Evolutionary conservation across 2,113 vertebrate genomes (phyloP).

Genomic region (Vombatus ursinus): DNA sequence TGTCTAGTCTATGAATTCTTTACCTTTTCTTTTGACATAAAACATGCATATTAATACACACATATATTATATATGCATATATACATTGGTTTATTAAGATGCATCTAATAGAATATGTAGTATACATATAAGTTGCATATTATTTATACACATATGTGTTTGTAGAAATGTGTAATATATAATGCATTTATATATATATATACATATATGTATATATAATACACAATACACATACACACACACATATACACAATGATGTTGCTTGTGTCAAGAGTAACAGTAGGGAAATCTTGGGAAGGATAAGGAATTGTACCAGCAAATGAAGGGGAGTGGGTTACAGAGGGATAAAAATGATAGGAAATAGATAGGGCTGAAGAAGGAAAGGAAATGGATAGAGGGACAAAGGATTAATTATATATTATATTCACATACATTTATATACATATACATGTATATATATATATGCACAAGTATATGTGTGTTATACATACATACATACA

Average conservation of each 20-base stretch:
- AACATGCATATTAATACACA: background rate
- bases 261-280: background rate
- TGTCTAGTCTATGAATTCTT: background rate
- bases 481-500: background rate
- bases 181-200: background rate
- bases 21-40: background rate
- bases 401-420: background rate
- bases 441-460: background rate
- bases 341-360: background rate
- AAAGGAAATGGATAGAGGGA: background rate
- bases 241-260: background rate
- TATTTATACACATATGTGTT: background rate
- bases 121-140: background rate
- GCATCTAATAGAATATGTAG: background rate
- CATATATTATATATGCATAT: background rate
- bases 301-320: background rate
- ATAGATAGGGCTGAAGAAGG: background rate
- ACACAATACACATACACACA: background rate
- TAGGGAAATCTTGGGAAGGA: background rate
- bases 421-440: background rate
- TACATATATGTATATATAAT: too few relatives aligned
- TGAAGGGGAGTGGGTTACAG: background rate
- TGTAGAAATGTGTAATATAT: background rate
- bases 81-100: background rate
- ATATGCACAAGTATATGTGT: background rate